Base-by-base conservation (phyloP, 1,140 invertebrate genomes). In the Caenorhabditis latens region DNA sequence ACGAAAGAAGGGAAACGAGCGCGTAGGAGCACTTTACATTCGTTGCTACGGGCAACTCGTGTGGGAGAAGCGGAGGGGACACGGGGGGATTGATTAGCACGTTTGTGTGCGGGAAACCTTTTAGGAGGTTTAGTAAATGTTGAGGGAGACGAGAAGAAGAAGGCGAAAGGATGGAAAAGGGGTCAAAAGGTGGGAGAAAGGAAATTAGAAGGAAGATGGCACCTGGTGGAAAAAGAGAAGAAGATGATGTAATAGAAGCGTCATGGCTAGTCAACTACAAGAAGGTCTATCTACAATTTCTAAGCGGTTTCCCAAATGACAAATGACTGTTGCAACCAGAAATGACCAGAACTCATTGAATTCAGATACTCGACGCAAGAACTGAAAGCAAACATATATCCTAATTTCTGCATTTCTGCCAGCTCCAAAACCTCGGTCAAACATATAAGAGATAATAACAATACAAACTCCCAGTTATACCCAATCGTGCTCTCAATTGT, bases 41-140 rank as follows among this genome's bases (percentile, higher is more conserved):
- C 40, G 71, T 79, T 50, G 71, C 21, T 42, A 79, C 11, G 67
- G 42, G 71, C 71, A 79, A 79, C 71, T 24, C 3, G 4, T 7
- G 71, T 8, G 42, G 71, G 40, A 24, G n/a, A 32, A 71, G 19
- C 61, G 65, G 40, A 32, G n/a, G 40, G 43, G 57, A 58, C 2
- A 21, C 16, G 8, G 21, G n/a, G 8, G 46, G 46, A 79, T 79
- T 79, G 71, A 79, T 79, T 79, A 79, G 46, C 71, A 53, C 71
- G 71, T 21, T 79, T 79, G 46, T 40, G 32, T 50, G 71, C 65
- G 71, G 71, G 71, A 79, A 79, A 79, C 71, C 71, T 79, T 79
- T 79, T 14, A 42, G 71, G 43, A 24, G 32, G 32, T 32, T 32
- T 32, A 32, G 32, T 32, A 32, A 32, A 32, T 32, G 32, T 79